A percentile compares a stretch with the other conserved stretches of the same genome.
These are phyloP conservation scores for Sapajus apella DNA, from an alignment of 2,113 vertebrate genomes.

Conservation along the genomic window DNA sequence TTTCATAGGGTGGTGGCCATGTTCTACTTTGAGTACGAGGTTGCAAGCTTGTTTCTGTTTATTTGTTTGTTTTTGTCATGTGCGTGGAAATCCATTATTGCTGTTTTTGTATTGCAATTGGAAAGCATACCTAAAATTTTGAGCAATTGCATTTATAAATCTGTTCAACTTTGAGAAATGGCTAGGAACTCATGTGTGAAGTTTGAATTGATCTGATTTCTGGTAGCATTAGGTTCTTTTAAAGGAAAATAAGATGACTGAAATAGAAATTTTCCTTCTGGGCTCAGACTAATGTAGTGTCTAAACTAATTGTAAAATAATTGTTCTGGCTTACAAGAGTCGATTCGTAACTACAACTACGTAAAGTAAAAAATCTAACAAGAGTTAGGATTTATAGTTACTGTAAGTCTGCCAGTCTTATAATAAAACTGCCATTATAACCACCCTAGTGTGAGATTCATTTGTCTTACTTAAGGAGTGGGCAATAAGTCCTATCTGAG, in stretches of 20 bases:
- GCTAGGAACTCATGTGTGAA: conserved; percentile 35
- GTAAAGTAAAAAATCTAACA: conserved; percentile 61
- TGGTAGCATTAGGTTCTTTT: conserved; percentile 71
- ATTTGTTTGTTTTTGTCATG: not conserved
- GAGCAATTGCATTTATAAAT: not conserved
- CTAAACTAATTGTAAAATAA: conserved; percentile 83
- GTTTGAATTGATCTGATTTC: conserved; percentile 43
- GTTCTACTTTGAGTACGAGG: conserved; percentile 67
- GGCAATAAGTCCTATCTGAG: not conserved
- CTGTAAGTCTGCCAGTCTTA: not conserved
- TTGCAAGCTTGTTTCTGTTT: not conserved
- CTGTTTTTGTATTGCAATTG: not conserved
- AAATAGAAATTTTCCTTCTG: conserved; percentile 79
- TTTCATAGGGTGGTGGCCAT: conserved; percentile 75
- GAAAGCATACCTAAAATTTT: conserved; percentile 34
- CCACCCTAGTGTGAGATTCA: not conserved
- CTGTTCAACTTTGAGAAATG: conserved; percentile 7
- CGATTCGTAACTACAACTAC: conserved; percentile 60
- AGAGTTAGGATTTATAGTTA: conserved; percentile 43
- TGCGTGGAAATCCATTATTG: not conserved
- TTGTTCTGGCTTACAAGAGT: conserved; percentile 73
- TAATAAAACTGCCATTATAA: conserved; percentile 29
- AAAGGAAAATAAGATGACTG: conserved; percentile 66
- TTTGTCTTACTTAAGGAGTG: conserved; percentile 8
- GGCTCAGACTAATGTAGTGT: conserved; percentile 63